Evolutionary conservation across 2,113 vertebrate species (phyloP), one percentile per base, ranked within the genome.

Genomic region (Pelecanus crispus): DNA sequence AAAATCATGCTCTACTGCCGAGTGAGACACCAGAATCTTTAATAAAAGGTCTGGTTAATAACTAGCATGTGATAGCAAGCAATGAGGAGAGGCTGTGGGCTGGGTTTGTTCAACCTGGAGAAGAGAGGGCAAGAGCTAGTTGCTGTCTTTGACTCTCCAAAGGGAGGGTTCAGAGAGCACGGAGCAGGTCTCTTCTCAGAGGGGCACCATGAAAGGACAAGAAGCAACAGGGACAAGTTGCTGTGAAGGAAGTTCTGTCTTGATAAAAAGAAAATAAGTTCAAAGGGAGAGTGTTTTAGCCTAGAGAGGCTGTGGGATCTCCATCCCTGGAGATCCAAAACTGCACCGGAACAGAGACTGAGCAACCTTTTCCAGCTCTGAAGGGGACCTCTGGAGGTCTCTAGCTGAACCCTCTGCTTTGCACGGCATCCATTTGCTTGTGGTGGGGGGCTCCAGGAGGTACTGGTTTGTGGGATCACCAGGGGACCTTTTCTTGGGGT

Each of bases 11-110:
- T 94, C 63, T 73, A 53, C 62, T 94, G 81, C 91, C 75, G 73
- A 89, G 47, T 63, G 84, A 95, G 92, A 92, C 79, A 92, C 26
- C 79, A 86, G 82, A 91, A 96, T 79, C 89, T 87, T 89, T 94
- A 94, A 89, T 89, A 81, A 89, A 92, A 96, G 53, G 42, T 74
- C 75, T 94, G 29, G 42, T 85, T 94, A 95, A 96, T 95, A 89
- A 87, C 74, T 66, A 92, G 86, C 91, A 93, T 78, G 80, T 91
- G 92, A 92, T 56, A 86, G 81, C 58, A 94, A 93, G 81, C 1
- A 17, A 85, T 70, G 87, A 93, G 92, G 66, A 90, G 81, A 72
- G 70, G 74, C 81, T 87, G 73, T 1, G 1, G 34, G 65, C 52
- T 88, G 61, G 53, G 17, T 88, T 92, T 92, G 32, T 50, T 88